A percentile compares a stretch with the other conserved stretches of the same genome.
Evolutionary conservation across 2,113 vertebrate genomes (phyloP).

Genomic region (Climacteris rufus): DNA sequence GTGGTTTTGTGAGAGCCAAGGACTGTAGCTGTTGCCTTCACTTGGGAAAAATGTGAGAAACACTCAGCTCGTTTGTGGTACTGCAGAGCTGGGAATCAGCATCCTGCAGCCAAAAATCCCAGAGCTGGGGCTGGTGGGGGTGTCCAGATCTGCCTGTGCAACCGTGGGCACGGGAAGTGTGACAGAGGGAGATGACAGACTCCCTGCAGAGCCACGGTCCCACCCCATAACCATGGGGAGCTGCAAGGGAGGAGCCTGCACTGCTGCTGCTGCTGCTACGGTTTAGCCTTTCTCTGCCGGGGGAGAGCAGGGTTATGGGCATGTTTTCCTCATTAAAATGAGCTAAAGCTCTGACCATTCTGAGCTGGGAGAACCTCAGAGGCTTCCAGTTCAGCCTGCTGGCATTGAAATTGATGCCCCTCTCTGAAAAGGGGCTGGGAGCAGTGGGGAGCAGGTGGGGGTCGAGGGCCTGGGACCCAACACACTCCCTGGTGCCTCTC

Average conservation of each 20-base stretch:
- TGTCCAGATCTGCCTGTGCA: background rate
- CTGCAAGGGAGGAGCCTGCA: rapidly evolving
- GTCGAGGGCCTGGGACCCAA: rapidly evolving
- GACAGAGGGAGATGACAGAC: background rate
- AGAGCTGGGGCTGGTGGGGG: background rate
- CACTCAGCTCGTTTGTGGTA: rapidly evolving
- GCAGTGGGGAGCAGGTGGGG: background rate
- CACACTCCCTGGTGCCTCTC: rapidly evolving
- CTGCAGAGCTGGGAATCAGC: background rate
- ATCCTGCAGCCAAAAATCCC: background rate
- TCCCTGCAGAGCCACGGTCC: background rate
- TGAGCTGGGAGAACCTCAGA: background rate
- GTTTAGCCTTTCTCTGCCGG: rapidly evolving
- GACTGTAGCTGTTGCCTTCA: background rate
- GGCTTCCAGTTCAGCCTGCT: background rate
- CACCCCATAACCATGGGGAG: background rate
- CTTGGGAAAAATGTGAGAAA: background rate
- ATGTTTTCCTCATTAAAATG: rapidly evolving
- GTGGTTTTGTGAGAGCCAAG: background rate
- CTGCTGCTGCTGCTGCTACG: background rate
- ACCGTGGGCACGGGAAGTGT: background rate
- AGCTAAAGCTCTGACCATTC: background rate
- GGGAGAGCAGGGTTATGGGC: rapidly evolving
- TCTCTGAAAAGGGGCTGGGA: background rate
- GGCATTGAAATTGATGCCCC: background rate